Evolutionary conservation across 2,113 vertebrate species (phyloP).

Genomic region (Phycodurus eques): DNA sequence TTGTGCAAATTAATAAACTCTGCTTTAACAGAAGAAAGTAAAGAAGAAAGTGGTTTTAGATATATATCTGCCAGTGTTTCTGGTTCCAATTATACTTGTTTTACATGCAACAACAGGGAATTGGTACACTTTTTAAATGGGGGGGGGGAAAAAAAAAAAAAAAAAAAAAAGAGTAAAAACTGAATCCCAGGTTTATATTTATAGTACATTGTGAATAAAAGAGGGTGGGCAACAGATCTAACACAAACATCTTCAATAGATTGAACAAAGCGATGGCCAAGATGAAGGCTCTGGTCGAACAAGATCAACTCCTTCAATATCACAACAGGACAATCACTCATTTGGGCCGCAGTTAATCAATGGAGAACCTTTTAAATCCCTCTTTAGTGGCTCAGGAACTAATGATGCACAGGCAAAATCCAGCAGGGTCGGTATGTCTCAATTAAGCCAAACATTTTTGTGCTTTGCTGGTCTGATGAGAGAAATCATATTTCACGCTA

Average conservation of each 20-base stretch:
- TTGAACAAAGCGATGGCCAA: constrained; percentile 28
- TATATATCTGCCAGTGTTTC: neutral
- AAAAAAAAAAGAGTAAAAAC: neutral
- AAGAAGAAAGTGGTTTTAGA: neutral
- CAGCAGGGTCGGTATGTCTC: constrained; percentile 1
- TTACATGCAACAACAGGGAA: neutral
- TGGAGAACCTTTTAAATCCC: constrained; percentile 22
- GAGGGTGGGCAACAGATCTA: neutral
- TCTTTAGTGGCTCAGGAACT: constrained; percentile 10
- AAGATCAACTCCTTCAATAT: constrained; percentile 9
- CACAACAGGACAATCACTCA: constrained; percentile 26
- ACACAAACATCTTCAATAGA: constrained; percentile 12
- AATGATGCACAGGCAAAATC: constrained; percentile 13
- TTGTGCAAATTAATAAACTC: neutral
- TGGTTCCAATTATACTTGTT: neutral
- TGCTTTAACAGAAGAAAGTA: neutral
- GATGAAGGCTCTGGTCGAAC: neutral
- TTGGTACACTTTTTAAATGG: neutral
- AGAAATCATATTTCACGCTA: constrained; percentile 1
- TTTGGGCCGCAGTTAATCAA: constrained; percentile 33
- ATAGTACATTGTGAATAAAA: neutral
- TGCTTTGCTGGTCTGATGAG: neutral
- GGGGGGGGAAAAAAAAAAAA: neutral
- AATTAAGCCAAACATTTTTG: neutral
- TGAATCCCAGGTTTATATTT: neutral